Percentiles rank a stretch among this genome's conserved stretches.
Evolutionary conservation across 2,888 invertebrate species (phyloP).

Genomic region (Tubulanus polymorphus): DNA sequence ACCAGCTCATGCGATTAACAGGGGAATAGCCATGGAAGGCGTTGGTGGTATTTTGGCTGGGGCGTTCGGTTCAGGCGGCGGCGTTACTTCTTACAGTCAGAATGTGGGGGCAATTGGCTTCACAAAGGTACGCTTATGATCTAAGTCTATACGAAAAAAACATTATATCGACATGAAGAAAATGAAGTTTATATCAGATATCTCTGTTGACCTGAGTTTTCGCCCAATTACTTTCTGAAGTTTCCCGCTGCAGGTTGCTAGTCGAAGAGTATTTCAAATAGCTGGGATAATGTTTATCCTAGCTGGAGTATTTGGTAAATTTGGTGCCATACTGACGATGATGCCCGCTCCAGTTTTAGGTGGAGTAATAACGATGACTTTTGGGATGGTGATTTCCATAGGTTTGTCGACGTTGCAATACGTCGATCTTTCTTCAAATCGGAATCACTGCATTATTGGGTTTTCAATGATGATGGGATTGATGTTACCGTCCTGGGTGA

Average conservation of each 20-base stretch:
- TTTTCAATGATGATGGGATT: constrained; percentile 82
- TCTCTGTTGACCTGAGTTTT: neutral
- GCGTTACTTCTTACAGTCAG: constrained; percentile 84
- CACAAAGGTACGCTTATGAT: constrained; percentile 63
- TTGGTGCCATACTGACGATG: constrained; percentile 55
- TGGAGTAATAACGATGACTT: constrained; percentile 45
- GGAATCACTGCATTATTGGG: constrained; percentile 81
- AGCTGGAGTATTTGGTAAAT: constrained; percentile 54
- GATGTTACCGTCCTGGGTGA: constrained; percentile 50
- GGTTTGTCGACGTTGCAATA: constrained; percentile 40
- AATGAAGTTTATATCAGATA: neutral
- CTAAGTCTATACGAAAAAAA: too few species aligned
- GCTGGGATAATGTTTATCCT: constrained; percentile 53
- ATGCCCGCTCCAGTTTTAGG: constrained; percentile 57
- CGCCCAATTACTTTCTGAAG: neutral
- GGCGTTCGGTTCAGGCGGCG: constrained; percentile 80
- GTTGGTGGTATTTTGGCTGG: constrained; percentile 78
- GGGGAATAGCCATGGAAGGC: constrained; percentile 71
- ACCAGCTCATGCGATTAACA: constrained; percentile 80
- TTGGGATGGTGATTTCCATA: constrained; percentile 47
- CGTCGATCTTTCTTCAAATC: constrained; percentile 74
- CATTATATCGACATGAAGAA: neutral
- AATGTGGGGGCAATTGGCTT: constrained; percentile 87
- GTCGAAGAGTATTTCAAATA: constrained; percentile 51
- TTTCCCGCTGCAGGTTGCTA: constrained; percentile 48